Evolutionary conservation across 2,113 vertebrate genomes (phyloP).

Genomic region (Erythrolamprus reginae): DNA sequence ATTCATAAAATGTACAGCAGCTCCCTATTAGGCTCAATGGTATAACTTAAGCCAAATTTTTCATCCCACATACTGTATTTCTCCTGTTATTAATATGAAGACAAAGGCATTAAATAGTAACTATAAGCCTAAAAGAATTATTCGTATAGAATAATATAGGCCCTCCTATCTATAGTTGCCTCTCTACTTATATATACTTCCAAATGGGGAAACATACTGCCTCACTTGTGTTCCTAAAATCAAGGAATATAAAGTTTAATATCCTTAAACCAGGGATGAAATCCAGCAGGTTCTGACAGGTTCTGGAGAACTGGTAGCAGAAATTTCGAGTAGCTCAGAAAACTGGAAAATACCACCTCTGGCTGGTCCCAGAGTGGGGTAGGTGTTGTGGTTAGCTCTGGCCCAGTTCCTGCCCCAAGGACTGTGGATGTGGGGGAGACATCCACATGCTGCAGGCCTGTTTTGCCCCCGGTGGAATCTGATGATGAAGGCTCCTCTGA

Average conservation of each 20-base stretch:
- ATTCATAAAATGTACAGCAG: not conserved
- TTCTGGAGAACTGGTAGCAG: too few species aligned
- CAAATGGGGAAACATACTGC: not conserved
- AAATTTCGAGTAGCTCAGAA: too few species aligned
- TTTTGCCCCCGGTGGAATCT: too few species aligned
- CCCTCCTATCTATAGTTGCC: not conserved
- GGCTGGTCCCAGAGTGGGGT: too few species aligned
- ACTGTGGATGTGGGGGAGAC: too few species aligned
- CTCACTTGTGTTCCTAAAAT: not conserved
- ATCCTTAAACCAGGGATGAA: not conserved
- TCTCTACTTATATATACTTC: not conserved
- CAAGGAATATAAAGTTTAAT: constrained; percentile 20
- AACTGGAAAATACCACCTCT: too few species aligned
- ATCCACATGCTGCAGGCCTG: too few species aligned
- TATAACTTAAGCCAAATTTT: not conserved
- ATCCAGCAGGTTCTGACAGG: too few species aligned
- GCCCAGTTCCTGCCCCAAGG: too few species aligned
- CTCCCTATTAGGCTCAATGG: not conserved
- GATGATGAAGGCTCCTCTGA: too few species aligned
- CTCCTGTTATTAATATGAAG: not conserved
- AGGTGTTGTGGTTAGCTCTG: too few species aligned
- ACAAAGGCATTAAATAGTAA: not conserved
- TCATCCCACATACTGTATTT: not conserved
- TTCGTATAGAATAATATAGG: too few species aligned
- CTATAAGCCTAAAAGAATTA: not conserved